These are phyloP conservation scores for Adela reaumurella DNA, from an alignment of 2,888 invertebrate species.

Conservation along the genomic window DNA sequence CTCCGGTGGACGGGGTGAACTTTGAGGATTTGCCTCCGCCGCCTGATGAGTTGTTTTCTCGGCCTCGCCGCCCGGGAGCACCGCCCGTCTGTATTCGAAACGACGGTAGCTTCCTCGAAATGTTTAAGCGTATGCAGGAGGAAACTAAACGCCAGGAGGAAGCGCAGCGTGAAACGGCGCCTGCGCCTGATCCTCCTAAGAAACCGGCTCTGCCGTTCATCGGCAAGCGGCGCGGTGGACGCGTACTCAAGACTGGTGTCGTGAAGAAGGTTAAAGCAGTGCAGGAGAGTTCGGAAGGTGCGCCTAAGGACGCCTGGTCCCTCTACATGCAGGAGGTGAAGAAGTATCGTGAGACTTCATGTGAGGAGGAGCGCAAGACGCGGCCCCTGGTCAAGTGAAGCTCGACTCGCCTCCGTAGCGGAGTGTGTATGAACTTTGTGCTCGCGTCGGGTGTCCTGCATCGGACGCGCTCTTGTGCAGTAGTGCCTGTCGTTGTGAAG, in stretches of 20 bases:
- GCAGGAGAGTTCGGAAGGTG: slow-evolving; percentile 59
- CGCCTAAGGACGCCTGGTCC: slow-evolving; percentile 87
- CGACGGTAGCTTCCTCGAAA: slow-evolving; percentile 87
- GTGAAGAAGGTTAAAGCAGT: slow-evolving; percentile 78
- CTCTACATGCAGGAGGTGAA: slow-evolving; percentile 92
- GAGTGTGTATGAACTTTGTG: too few relatives aligned
- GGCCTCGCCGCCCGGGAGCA: slow-evolving; percentile 21
- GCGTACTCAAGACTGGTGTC: slow-evolving; percentile 84
- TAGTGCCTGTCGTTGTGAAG: too few relatives aligned
- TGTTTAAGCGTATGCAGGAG: slow-evolving; percentile 88
- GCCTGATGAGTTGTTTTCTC: slow-evolving; percentile 23
- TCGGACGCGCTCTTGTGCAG: too few relatives aligned
- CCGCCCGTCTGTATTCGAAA: slow-evolving; percentile 72
- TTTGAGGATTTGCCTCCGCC: slow-evolving; percentile 35
- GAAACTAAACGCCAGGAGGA: slow-evolving; percentile 26
- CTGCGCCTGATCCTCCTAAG: slow-evolving; percentile 15
- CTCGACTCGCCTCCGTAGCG: background rate
- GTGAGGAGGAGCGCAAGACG: slow-evolving; percentile 88
- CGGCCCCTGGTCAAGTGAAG: slow-evolving; percentile 84
- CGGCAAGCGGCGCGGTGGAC: slow-evolving; percentile 81
- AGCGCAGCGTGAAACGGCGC: too few relatives aligned
- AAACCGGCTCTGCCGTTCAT: slow-evolving; percentile 51
- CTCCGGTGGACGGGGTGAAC: slow-evolving; percentile 44
- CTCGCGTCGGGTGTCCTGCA: too few relatives aligned
- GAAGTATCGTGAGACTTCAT: slow-evolving; percentile 87